These are phyloP conservation scores for Formicarius rufipectus DNA, from an alignment of 2,113 vertebrate species.

Conservation along the genomic window DNA sequence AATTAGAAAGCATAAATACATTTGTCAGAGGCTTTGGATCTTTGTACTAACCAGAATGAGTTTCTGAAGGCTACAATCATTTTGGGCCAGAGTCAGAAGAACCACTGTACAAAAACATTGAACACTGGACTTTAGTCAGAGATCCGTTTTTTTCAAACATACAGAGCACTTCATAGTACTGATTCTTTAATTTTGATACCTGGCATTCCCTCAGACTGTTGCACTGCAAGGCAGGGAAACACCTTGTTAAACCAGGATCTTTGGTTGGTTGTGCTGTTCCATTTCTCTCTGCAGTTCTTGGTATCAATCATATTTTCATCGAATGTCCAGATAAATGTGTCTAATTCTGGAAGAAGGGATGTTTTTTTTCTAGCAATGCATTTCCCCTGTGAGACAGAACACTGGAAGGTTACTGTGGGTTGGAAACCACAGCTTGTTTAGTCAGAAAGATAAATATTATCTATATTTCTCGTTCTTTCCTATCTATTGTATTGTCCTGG, in stretches of 20 bases:
- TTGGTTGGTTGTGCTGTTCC: not conserved
- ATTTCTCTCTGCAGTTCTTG: not conserved
- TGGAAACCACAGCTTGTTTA: conserved; percentile 15
- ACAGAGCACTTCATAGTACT: not conserved
- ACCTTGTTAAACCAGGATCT: not conserved
- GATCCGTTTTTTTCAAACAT: not conserved
- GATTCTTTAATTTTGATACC: not conserved
- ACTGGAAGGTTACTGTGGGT: not conserved
- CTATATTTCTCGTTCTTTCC: conserved; percentile 58
- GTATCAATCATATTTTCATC: not conserved
- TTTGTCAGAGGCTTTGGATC: not conserved
- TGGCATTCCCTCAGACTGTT: not conserved
- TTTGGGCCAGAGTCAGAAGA: not conserved
- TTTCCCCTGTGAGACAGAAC: conserved; percentile 17
- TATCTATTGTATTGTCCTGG: conserved; percentile 46
- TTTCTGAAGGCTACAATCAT: not conserved
- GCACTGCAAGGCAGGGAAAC: not conserved
- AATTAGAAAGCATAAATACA: not conserved
- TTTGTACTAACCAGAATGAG: not conserved
- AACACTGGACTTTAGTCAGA: not conserved
- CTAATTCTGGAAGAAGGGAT: conserved; percentile 43
- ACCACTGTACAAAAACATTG: not conserved
- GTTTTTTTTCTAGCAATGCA: not conserved
- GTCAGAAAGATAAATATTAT: conserved; percentile 60
- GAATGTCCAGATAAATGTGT: not conserved